These are phyloP conservation scores for Corvus moneduloides DNA, from an alignment of 2,113 vertebrate species.

Conservation along the genomic window DNA sequence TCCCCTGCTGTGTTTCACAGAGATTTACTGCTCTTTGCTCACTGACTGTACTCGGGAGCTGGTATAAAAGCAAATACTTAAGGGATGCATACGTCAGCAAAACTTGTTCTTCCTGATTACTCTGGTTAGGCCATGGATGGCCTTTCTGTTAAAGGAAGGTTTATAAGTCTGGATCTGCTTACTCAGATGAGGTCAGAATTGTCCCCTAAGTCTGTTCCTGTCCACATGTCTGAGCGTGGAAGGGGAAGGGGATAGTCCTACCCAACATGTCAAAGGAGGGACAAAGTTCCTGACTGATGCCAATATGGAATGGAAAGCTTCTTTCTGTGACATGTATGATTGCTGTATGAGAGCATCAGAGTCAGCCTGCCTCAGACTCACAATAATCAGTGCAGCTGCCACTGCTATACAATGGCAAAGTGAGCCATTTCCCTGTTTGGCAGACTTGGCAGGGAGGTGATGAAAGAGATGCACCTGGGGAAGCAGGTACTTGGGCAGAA, in stretches of 20 bases:
- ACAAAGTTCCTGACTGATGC: neutral
- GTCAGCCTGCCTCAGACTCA: neutral
- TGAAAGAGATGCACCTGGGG: neutral
- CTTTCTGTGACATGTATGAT: neutral
- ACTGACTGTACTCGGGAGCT: neutral
- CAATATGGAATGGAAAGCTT: neutral
- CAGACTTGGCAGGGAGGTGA: neutral
- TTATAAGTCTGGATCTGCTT: neutral
- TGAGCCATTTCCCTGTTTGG: neutral
- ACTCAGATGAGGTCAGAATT: neutral
- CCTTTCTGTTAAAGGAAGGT: neutral
- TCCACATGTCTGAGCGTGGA: neutral
- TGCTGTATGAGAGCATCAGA: neutral
- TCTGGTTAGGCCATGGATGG: neutral
- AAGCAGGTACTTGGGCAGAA: neutral
- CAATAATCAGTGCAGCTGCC: neutral
- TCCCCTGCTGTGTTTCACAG: slow-evolving; percentile 13
- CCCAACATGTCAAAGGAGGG: neutral
- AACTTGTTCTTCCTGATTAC: neutral
- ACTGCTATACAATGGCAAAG: neutral
- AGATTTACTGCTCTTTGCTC: slow-evolving; percentile 28
- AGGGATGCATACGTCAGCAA: neutral
- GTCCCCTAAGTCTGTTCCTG: neutral
- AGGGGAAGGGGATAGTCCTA: neutral
- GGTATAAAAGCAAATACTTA: neutral